Percentiles rank a stretch among this genome's conserved stretches.
These are phyloP conservation scores for Lepidurus apus DNA, from an alignment of 1,140 invertebrate genomes.

Conservation along the genomic window DNA sequence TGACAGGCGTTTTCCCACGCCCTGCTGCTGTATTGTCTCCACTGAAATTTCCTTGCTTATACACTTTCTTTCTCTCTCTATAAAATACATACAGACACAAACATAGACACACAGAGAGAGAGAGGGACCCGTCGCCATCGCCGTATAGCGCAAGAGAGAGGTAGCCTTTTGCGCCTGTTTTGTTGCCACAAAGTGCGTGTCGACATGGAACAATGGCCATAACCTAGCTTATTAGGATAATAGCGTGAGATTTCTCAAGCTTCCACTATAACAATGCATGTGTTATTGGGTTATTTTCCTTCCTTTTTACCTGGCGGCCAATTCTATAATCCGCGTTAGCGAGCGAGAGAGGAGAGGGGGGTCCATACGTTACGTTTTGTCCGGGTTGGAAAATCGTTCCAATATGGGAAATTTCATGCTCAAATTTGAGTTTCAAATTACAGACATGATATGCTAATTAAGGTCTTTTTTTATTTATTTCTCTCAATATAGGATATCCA, in stretches of 20 bases:
- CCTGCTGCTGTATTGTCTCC: background rate
- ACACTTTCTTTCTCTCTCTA: too few relatives aligned
- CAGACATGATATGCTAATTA: background rate
- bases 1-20: background rate
- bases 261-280: background rate
- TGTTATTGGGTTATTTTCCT: background rate
- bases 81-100: too few relatives aligned
- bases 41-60: background rate
- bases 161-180: background rate
- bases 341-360: too few relatives aligned
- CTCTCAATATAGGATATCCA: too few relatives aligned
- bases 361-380: too few relatives aligned
- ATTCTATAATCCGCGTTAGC: too few relatives aligned
- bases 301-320: background rate
- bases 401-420: too few relatives aligned
- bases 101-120: too few relatives aligned
- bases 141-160: too few relatives aligned
- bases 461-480: background rate
- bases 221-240: conserved; percentile 10
- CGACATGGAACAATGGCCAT: background rate
- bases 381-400: too few relatives aligned
- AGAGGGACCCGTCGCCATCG: too few relatives aligned
- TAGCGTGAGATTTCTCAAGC: conserved; percentile 18
- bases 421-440: background rate
- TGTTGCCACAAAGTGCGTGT: background rate